Evolutionary conservation across 2,113 vertebrate genomes (phyloP).

Genomic region (Isichthys henryi): DNA sequence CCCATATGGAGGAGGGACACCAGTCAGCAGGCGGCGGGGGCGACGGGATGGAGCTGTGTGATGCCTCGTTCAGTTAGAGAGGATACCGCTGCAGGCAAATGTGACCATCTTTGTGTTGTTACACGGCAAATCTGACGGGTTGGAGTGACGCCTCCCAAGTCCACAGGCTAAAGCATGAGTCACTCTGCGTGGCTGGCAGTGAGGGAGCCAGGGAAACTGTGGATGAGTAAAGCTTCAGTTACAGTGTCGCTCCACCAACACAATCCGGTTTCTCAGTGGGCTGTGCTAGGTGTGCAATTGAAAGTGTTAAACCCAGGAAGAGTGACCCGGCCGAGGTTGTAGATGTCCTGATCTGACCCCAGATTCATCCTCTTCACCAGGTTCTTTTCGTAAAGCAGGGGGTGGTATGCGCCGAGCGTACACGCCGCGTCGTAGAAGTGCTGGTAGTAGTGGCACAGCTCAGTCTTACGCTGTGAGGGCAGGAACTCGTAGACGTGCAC

Average conservation of each 20-base stretch:
- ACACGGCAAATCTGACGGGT: background rate
- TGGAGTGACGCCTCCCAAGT: background rate
- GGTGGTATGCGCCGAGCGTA: slow-evolving; percentile 69
- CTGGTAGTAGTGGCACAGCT: slow-evolving; percentile 71
- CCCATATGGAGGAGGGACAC: background rate
- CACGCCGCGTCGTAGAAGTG: slow-evolving; percentile 62
- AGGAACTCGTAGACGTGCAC: slow-evolving; percentile 70
- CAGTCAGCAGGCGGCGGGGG: background rate
- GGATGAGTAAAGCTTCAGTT: background rate
- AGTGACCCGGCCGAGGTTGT: slow-evolving; percentile 51
- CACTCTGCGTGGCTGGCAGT: background rate
- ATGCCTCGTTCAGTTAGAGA: background rate
- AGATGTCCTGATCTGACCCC: slow-evolving; percentile 55
- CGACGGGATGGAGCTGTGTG: background rate
- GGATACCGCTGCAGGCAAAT: background rate
- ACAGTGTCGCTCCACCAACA: background rate
- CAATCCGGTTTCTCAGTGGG: background rate
- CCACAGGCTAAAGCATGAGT: background rate
- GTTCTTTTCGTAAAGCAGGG: slow-evolving; percentile 70
- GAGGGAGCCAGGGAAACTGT: background rate
- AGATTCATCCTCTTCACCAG: slow-evolving; percentile 67
- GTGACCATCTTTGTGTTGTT: background rate
- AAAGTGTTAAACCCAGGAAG: slow-evolving; percentile 56
- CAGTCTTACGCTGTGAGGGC: slow-evolving; percentile 61
- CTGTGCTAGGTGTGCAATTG: slow-evolving; percentile 46